Base-by-base conservation (phyloP, 2,797 vertebrate species). In the Sternarchorhynchus goeldii region DNA sequence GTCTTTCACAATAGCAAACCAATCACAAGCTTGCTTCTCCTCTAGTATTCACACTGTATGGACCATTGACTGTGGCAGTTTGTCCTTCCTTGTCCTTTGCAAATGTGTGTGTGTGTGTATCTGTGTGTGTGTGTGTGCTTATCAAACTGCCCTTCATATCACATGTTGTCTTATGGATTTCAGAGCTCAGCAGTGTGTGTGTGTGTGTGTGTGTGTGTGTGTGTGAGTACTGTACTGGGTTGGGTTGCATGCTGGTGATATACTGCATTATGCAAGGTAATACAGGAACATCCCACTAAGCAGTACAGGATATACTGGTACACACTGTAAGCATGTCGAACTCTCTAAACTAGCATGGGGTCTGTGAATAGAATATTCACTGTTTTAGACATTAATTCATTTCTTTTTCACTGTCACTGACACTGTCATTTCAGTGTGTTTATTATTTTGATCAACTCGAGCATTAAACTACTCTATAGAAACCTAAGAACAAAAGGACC, bases 71-170 rank as follows among this genome's bases (percentile, higher is more conserved):
- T 36, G 56, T 32, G 21, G 41, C 75, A 68, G 58, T 84, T 21
- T 78, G 75, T 75, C 74, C 76, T 81, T 79, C 68, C 55, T 50
- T 79, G 79, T 1, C 5, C 68, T 32, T 62, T 76, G 62, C 65
- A 32, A 62, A 59, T 60, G 70, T 56, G 67, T 63, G 21, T 73
- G 29, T 58, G 41, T 21, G 36, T 34, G 32, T 65, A 55, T 53
- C n/a, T 65, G 18, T 18, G 57, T 68, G 34, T 64, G 67, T 71
- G 59, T 45, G 70, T 57, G 53, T 55, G 65, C 62, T n/a, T 69
- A 41, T 76, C 2, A 20, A 32, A 17, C 14, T 65, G 62, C 60
- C 62, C 60, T 74, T 62, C 21, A 73, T 29, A 45, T 50, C 17
- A 53, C 7, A 21, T 31, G 1, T 53, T 55, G 39, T 75, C 59